Evolutionary conservation across 64 coral and sea anemone genomes (phyloP).

Genomic region (Dendronephthya gigantea): DNA sequence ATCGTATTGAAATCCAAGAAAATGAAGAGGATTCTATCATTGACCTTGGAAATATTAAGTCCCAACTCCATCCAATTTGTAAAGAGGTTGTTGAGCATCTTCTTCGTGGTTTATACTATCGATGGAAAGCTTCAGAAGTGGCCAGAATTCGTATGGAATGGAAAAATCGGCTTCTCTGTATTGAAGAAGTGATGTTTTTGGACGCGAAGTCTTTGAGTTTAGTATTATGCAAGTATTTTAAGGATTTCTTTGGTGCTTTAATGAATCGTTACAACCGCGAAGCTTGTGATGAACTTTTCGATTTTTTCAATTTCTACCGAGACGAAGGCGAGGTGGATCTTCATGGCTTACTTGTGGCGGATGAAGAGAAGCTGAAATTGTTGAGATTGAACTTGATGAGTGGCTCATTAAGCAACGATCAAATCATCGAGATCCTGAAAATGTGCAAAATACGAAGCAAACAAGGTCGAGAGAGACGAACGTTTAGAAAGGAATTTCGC

Average conservation of each 20-base stretch:
- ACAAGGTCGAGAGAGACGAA: too few species aligned
- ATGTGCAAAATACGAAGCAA: not conserved
- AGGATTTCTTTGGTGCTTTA: conserved; percentile 19
- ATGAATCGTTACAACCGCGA: conserved; percentile 16
- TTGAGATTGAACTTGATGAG: not conserved
- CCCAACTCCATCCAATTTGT: not conserved
- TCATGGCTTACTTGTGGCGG: conserved; percentile 39
- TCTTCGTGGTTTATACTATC: conserved; percentile 26
- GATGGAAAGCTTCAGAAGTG: conserved; percentile 28
- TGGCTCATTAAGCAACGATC: not conserved
- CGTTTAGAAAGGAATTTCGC: not conserved
- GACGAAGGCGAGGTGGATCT: conserved; percentile 49
- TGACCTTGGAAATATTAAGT: not conserved
- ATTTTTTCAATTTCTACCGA: conserved; percentile 42
- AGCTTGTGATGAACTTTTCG: conserved; percentile 27
- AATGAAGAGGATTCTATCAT: not conserved
- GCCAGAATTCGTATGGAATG: conserved; percentile 19
- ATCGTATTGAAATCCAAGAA: not conserved
- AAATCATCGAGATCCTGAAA: not conserved
- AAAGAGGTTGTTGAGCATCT: conserved; percentile 6
- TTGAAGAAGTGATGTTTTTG: not conserved
- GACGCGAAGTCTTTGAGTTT: not conserved
- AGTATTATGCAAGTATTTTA: conserved; percentile 1
- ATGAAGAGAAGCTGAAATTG: not conserved
- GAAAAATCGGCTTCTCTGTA: not conserved